phyloP scores from a whole-genome alignment of 2,888 invertebrate genomes.

The Nasonia oneida region DNA sequence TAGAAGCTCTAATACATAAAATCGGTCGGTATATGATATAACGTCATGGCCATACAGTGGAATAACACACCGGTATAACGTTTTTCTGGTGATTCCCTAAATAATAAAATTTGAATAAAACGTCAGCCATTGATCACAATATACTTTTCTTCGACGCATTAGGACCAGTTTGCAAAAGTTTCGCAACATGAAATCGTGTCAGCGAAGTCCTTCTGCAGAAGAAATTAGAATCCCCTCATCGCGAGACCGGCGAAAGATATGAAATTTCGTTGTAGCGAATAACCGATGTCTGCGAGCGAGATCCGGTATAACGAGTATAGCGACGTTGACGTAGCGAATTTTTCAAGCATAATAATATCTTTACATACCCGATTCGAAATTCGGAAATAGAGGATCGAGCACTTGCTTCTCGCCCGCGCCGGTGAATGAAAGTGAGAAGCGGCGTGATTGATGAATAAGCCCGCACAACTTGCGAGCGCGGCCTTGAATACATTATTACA shows the following conservation, averaged over 20 bases:
- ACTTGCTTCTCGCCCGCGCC: constrained; percentile 23
- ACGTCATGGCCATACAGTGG: neutral
- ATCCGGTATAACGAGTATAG: constrained; percentile 15
- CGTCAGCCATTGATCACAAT: neutral
- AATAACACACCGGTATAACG: neutral
- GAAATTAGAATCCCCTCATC: constrained; percentile 34
- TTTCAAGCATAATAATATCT: neutral
- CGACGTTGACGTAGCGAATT: neutral
- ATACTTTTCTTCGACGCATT: constrained; percentile 14
- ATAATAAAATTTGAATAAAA: constrained; percentile 23
- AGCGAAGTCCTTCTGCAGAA: neutral
- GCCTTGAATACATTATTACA: constrained; percentile 68
- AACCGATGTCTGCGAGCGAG: neutral
- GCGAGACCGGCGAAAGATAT: neutral
- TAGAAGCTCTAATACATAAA: too few species aligned
- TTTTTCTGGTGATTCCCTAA: too few species aligned
- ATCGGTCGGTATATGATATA: too few species aligned
- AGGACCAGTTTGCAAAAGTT: constrained; percentile 1
- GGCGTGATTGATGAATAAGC: constrained; percentile 67
- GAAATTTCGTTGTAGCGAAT: constrained; percentile 6
- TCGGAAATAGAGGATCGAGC: constrained; percentile 28
- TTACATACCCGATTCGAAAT: constrained; percentile 12
- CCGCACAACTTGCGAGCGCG: constrained; percentile 41
- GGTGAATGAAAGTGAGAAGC: constrained; percentile 68
- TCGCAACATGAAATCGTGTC: constrained; percentile 30